Evolutionary conservation across 92 coral and sea anemone species (phyloP), one percentile per base, ranked within the genome.

Genomic region (Paramuricea clavata): DNA sequence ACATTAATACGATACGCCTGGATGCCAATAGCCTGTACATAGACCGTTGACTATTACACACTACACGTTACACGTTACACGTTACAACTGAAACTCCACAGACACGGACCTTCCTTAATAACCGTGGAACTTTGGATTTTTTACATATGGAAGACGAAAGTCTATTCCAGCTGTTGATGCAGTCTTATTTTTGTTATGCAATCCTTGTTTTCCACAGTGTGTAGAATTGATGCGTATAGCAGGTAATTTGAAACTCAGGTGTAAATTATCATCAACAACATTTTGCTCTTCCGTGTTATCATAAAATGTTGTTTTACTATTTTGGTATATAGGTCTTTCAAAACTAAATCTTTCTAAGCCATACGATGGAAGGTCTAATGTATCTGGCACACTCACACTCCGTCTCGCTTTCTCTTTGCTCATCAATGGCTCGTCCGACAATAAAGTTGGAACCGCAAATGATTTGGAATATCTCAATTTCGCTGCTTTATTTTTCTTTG

Each of bases 391-490:
- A 76, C 82, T 76, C 1, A 50, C 47, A 42, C 32, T 42, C 21
- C 79, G 34, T 33, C 60, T 73, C 41, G 79, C 79, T 21, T 73
- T 21, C 32, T 44, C 17, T 42, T 33, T 42, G 16, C n/a, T n/a
- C 3, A 31, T 17, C 0, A 16, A 33, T 73, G 60, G n/a, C 23
- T 73, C 21, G 5, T 23, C 10, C 10, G 68, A 10, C 68, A 50
- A 2, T 12, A 30, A 30, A 0, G 43, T 21, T 10, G 82, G 68
- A n/a, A 32, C 27, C 43, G 43, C 81, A 6, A 32, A 74, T 16
- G 81, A 76, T 21, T 54, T 76, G 42, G 82, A 76, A 33, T 30
- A 76, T 17, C 68, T 26, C 67, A 76, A 50, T 54, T 76, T 76
- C 6, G 68, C 15, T 27, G 42, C 19, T 13, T 49, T 11, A 13